Conservation (phyloP, 2,797 vertebrate species). For the Rhinella marina region DNA sequence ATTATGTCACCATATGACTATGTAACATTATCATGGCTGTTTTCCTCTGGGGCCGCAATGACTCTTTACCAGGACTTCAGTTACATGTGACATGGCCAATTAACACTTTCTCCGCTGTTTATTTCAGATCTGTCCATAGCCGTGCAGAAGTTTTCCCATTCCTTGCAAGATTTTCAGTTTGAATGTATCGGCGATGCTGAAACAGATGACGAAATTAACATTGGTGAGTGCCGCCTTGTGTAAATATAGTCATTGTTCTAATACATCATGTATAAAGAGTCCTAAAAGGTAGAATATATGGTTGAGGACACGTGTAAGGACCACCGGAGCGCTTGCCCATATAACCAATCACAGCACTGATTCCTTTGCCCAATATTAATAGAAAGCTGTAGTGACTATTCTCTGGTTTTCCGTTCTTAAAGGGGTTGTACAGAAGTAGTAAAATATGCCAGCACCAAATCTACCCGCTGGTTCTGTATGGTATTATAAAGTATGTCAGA, state of each 20-base stretch:
- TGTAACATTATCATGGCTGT: too few relatives aligned
- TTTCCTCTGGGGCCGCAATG: too few relatives aligned
- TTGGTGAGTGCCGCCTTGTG: constrained; percentile 77
- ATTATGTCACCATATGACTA: too few relatives aligned
- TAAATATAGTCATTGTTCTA: neutral
- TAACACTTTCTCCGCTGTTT: constrained; percentile 20
- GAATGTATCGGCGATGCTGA: constrained; percentile 97
- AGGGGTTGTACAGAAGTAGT: neutral
- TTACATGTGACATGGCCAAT: neutral
- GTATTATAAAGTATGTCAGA: too few relatives aligned
- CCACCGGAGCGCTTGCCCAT: neutral
- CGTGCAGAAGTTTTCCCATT: constrained; percentile 96
- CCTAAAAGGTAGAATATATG: neutral
- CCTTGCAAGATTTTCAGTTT: constrained; percentile 96
- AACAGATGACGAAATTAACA: constrained; percentile 97
- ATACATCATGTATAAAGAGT: neutral
- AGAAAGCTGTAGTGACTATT: neutral
- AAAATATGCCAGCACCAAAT: too few relatives aligned
- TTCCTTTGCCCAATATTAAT: neutral
- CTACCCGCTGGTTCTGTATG: too few relatives aligned
- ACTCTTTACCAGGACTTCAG: neutral
- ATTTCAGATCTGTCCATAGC: constrained; percentile 90
- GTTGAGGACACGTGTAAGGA: neutral
- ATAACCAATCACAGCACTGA: neutral
- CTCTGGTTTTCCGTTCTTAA: neutral